These are phyloP conservation scores for Colaptes auratus DNA, from an alignment of 2,113 vertebrate genomes.

Conservation along the genomic window DNA sequence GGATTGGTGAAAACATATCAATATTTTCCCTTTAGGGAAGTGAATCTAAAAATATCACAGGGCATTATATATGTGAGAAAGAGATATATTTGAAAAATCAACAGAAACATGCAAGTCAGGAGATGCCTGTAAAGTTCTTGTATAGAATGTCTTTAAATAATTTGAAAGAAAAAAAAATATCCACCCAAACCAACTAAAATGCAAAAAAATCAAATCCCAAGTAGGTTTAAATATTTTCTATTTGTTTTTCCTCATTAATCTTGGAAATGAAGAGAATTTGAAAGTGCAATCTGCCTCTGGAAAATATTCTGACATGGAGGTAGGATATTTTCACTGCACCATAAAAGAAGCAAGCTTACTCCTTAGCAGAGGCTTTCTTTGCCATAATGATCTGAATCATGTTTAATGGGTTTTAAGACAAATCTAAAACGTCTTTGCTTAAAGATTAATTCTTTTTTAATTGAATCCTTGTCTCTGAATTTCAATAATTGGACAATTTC, in stretches of 20 bases:
- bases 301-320: not conserved
- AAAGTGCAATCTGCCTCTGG: not conserved
- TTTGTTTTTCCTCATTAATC: not conserved
- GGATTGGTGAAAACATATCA: not conserved
- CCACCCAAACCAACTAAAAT: not conserved
- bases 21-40: not conserved
- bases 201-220: not conserved
- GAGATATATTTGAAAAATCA: not conserved
- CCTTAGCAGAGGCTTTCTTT: not conserved
- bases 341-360: not conserved
- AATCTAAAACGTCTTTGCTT: not conserved
- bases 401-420: not conserved
- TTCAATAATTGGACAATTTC: not conserved
- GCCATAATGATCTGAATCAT: not conserved
- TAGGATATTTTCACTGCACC: not conserved
- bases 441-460: not conserved
- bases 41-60: not conserved
- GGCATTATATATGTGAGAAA: not conserved
- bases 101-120: not conserved
- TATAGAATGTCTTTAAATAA: not conserved
- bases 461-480: not conserved
- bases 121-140: not conserved
- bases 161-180: not conserved
- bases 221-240: too few species aligned
- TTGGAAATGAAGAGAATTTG: not conserved